phyloP scores from a whole-genome alignment of 2,113 vertebrate genomes.

The Agapornis roseicollis region DNA sequence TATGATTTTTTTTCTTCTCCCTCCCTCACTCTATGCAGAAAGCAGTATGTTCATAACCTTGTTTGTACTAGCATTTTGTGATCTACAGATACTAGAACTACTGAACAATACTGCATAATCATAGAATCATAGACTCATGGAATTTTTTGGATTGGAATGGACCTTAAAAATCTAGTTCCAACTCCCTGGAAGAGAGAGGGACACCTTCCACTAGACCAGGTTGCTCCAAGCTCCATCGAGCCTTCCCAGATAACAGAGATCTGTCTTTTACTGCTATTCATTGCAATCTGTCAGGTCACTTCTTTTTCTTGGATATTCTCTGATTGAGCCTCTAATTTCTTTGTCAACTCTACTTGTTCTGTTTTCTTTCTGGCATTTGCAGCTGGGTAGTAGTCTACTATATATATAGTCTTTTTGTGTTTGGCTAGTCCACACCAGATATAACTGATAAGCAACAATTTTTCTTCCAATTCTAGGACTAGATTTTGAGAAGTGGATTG shows the following conservation, averaged over 20 bases:
- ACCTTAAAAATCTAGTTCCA: neutral
- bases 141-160: neutral
- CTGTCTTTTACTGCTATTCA: neutral
- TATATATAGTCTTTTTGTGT: neutral
- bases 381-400: neutral
- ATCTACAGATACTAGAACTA: neutral
- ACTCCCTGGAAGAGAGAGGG: neutral
- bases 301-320: neutral
- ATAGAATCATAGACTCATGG: neutral
- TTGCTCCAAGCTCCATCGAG: neutral
- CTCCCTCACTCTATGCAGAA: neutral
- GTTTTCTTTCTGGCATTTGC: neutral
- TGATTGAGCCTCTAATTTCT: neutral
- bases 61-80: neutral
- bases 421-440: neutral
- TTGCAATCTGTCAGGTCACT: neutral
- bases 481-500: too few relatives aligned
- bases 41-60: accelerated
- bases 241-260: neutral
- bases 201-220: neutral
- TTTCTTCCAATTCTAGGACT: too few relatives aligned
- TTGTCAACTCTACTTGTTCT: neutral
- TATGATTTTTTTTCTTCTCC: neutral
- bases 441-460: too few relatives aligned
- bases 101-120: neutral